Base-by-base conservation (phyloP, 2,888 invertebrate species). In the Polydesmus complanatus region DNA sequence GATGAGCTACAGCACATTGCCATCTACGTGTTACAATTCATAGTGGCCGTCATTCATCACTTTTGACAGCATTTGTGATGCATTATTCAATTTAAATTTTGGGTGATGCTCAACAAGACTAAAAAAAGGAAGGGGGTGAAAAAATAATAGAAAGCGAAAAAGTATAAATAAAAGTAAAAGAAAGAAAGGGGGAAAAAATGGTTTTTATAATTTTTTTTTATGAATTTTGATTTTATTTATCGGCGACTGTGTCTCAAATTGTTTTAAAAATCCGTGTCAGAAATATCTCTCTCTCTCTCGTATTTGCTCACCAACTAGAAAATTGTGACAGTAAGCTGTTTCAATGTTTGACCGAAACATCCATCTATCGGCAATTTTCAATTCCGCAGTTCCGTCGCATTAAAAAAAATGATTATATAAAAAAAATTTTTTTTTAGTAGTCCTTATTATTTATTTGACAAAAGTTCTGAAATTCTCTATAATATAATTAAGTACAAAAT, bases 51-150 rank as follows among this genome's bases (percentile, higher is more conserved):
- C 58, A 58, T 58, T 58, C 58, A 58, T 58, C 58, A 58, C 52
- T 58, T 58, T 58, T 58, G 58, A 58, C 58, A 58, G 58, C 58
- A 27, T 52, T 58, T 58, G 58, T 58, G 58, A 58, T 58, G 58
- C 49, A 58, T 58, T 26, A 58, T 58, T 58, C 58, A 58, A 58
- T 58, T 58, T 58, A 58, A 58, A 58, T 58, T 58, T 52, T 52
- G 52, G 57, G 21, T 51, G 51, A 51, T 8, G 5, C 11, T 14
- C n/a, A n/a, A 51, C 51, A 51, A 51, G 19, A n/a, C n/a, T 3
- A 51, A 21, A n/a, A 22, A 22, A 51, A n/a, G n/a, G n/a, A 51
- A 14, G 22, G 19, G 22, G 22, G 22, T 5, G n/a, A 51, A 51
- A 51, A 51, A 51, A 5, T 19, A 11, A 51, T 51, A 51, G 3